phyloP scores from a whole-genome alignment of 2,888 invertebrate genomes.

The Lycia hirtaria region DNA sequence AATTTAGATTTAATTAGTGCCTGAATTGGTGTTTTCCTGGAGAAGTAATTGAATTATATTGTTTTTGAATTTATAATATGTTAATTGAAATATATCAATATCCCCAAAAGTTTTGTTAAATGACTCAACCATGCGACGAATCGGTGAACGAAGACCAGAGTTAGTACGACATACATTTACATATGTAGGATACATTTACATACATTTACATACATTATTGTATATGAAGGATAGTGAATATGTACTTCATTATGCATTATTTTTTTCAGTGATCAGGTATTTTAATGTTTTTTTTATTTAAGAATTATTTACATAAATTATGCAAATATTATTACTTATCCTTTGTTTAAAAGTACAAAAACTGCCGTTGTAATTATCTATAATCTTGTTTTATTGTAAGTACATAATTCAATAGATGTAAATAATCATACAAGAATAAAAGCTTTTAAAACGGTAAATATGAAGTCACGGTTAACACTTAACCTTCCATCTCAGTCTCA shows the following conservation, averaged over 20 bases:
- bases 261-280: not conserved
- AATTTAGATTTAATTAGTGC: too few relatives aligned
- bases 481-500: conserved; percentile 31
- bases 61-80: too few relatives aligned
- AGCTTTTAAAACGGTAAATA: conserved; percentile 22
- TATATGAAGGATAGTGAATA: too few relatives aligned
- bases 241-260: not conserved
- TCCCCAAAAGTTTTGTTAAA: too few relatives aligned
- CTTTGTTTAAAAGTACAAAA: not conserved
- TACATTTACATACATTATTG: too few relatives aligned
- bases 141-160: too few relatives aligned
- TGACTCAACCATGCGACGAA: too few relatives aligned
- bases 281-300: not conserved
- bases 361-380: not conserved
- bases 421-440: conserved; percentile 3
- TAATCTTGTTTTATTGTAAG: not conserved
- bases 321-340: not conserved
- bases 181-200: too few relatives aligned
- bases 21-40: too few relatives aligned
- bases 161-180: too few relatives aligned
- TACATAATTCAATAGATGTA: conserved; percentile 5
- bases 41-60: too few relatives aligned
- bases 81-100: too few relatives aligned
- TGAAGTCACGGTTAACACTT: conserved; percentile 30
- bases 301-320: not conserved